These are phyloP conservation scores for Muraenolepis orangiensis DNA, from an alignment of 2,797 vertebrate genomes.

Conservation along the genomic window DNA sequence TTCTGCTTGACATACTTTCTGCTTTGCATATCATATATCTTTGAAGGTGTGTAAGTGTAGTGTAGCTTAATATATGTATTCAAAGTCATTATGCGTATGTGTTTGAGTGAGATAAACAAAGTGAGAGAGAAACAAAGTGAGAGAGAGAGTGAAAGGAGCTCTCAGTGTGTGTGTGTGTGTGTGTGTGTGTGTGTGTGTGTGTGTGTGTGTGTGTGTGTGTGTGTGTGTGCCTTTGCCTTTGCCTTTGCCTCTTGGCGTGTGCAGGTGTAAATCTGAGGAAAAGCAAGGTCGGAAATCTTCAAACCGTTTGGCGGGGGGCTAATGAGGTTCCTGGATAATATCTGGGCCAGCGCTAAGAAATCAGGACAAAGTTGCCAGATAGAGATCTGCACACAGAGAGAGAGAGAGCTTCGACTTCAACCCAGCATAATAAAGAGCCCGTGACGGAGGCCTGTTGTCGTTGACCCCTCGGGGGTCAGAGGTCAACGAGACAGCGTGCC, in stretches of 20 bases:
- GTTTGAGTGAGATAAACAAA: not conserved
- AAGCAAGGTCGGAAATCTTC: not conserved
- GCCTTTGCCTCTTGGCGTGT: no score
- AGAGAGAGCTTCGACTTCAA: not conserved
- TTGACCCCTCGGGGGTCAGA: not conserved
- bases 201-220: not conserved
- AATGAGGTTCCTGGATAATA: not conserved
- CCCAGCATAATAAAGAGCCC: not conserved
- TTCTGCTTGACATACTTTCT: not conserved
- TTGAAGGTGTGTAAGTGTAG: no score
- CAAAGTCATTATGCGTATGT: not conserved
- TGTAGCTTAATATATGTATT: not conserved
- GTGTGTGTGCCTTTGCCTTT: not conserved
- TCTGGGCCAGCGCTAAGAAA: not conserved
- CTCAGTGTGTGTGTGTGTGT: slow-evolving; percentile 1
- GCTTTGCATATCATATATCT: not conserved
- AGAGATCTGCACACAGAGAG: not conserved
- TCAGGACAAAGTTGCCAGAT: not conserved
- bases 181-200: not conserved
- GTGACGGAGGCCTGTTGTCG: not conserved
- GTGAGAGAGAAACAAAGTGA: not conserved
- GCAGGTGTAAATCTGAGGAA: not conserved
- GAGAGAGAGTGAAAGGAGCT: not conserved
- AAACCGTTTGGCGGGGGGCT: not conserved
- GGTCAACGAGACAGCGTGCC: not conserved